phyloP scores from a whole-genome alignment of 1,140 invertebrate species.

The Cotesia glomerata region DNA sequence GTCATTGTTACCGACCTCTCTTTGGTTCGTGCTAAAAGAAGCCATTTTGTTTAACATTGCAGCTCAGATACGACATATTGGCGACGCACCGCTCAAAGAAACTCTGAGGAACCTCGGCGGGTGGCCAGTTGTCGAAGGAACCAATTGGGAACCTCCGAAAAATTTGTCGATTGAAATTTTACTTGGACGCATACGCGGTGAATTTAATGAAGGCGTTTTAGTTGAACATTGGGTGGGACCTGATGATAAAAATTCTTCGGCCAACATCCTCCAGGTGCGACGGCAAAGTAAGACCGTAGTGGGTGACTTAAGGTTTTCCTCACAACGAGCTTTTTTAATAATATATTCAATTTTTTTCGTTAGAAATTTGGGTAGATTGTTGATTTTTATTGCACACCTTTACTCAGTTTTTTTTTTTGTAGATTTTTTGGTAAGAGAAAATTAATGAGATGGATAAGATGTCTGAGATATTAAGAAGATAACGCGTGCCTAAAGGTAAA shows the following conservation, averaged over 20 bases:
- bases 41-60: constrained; percentile 35
- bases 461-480: too few relatives aligned
- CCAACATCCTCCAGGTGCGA: constrained; percentile 84
- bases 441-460: too few relatives aligned
- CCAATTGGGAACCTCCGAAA: constrained; percentile 68
- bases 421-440: too few relatives aligned
- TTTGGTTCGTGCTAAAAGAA: neutral
- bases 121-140: constrained; percentile 76
- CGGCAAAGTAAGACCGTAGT: constrained; percentile 57
- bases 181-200: constrained; percentile 72
- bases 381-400: neutral
- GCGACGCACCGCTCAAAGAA: constrained; percentile 69
- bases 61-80: constrained; percentile 76
- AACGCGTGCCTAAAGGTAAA: too few relatives aligned
- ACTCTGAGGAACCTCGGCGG: constrained; percentile 72
- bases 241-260: constrained; percentile 84
- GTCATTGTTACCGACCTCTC: constrained; percentile 21
- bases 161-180: constrained; percentile 68
- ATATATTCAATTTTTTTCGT: neutral
- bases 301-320: constrained; percentile 40
- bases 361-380: neutral
- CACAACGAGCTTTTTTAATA: neutral
- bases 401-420: too few relatives aligned
- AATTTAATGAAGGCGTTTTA: constrained; percentile 77
- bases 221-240: constrained; percentile 84